Evolutionary conservation across 2,888 invertebrate genomes (phyloP), one percentile per base, ranked within the genome.

Genomic region (Seira ritae): DNA sequence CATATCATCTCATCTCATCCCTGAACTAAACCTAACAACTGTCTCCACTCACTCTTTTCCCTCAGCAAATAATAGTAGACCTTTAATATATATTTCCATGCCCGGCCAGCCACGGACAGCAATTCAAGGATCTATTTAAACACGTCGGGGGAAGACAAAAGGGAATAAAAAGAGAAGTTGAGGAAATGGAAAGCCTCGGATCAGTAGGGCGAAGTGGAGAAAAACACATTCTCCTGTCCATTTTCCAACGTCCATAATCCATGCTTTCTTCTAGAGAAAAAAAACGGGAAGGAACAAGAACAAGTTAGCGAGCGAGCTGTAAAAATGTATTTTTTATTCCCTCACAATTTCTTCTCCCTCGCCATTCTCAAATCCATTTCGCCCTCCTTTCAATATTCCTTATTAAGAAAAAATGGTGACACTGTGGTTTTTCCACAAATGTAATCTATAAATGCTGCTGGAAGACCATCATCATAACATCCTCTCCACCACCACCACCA

Each of bases 181-280:
- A 62, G 22, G 62, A 62, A 62, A 62, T 62, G 22, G 19, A 62
- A 62, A 62, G 62, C 62, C 62, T 20, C 17, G 62, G 62, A 62
- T 62, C 62, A 62, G 62, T 62, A 62, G 62, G 12, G 62, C 37
- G 22, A 75, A 12, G 31, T 37, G 19, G 19, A 62, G 55, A 69
- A 74, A 50, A 65, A 69, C 68, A 74, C 72, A 80, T 80, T 68
- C 80, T 73, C 62, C 20, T 80, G 69, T 75, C 80, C 75, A 81
- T 81, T 81, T 42, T 71, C 66, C 12, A 74, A 19, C 23, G 17
- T 37, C 31, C 62, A n/a, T 31, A 31, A 31, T 31, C 31, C 50
- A 37, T 68, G 8, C 10, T 12, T 22, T 24, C 67, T 70, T 4
- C 73, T 15, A 19, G 19, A 69, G 55, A 37, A 73, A 71, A 20